Base-by-base conservation (phyloP, 2,797 vertebrate genomes). In the Mareca strepera region DNA sequence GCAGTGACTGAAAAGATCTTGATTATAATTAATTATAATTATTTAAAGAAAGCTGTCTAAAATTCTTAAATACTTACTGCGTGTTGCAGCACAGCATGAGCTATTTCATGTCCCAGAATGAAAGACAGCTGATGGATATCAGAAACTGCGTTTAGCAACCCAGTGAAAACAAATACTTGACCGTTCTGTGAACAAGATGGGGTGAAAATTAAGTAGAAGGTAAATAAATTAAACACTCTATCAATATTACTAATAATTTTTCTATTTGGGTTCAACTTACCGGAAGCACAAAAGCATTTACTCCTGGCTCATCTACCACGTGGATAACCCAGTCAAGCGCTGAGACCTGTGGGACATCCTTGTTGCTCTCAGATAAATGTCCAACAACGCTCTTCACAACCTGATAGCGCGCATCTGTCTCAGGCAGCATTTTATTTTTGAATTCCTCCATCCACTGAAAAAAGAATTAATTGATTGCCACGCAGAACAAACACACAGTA, bases 41-140 rank as follows among this genome's bases (percentile, higher is more conserved):
- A 39, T 66, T 62, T 78, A 68, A 48, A 56, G n/a, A 82, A 29
- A 84, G 16, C 11, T 64, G 84, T 72, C 44, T 89, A 22, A 43
- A 64, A 64, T 31, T 43, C 62, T 93, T 52, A 80, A 82, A 82
- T 83, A 98, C 99, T 99, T 97, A 99, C 99, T 17, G 98, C 97
- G 35, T 99, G 99, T 85, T 98, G 98, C 79, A 99, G 96, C 33
- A 99, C 69, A 41, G 98, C 99, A 1, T 99, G 99, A 91, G 99
- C 99, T 97, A 99, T 98, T 97, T 99, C 99, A 53, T 99, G 99
- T 87, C 98, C 99, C 94, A 99, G 96, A 96, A 99, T 97, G 86
- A 99, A 97, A 81, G 98, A 97, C n/a, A 99, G 98, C 94, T 99
- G 99, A 97, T 99, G 98, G 72, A 97, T 66, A 92, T 99, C 99